phyloP scores from a whole-genome alignment of 2,113 vertebrate genomes.

The Panthera tigris region DNA sequence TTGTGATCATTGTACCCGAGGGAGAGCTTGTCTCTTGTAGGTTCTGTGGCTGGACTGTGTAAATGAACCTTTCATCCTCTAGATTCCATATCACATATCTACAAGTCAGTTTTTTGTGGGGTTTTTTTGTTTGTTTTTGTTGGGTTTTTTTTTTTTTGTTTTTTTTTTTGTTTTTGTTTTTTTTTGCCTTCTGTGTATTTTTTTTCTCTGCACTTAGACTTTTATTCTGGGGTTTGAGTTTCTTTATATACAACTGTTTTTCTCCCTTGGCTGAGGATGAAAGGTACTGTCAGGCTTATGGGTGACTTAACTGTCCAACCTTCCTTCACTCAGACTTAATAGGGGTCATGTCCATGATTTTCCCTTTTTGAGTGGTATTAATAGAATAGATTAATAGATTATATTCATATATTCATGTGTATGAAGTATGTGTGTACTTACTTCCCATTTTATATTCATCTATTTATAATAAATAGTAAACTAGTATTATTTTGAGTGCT shows the following conservation, averaged over 20 bases:
- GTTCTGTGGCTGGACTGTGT: no score
- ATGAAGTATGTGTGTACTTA: not conserved
- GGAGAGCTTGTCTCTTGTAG: not conserved
- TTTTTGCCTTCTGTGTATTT: not conserved
- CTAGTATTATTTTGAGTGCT: not conserved
- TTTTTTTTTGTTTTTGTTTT: not conserved
- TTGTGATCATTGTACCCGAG: not conserved
- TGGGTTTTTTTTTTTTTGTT: no score
- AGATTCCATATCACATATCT: not conserved
- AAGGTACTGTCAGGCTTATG: not conserved
- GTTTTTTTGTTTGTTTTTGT: no score
- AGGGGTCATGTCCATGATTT: not conserved
- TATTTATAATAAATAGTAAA: not conserved
- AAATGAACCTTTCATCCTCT: no score
- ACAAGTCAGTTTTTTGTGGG: not conserved
- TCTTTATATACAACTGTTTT: not conserved
- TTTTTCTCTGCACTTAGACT: not conserved
- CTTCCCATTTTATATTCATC: not conserved
- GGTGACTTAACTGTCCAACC: not conserved
- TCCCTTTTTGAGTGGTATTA: not conserved
- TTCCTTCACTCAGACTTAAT: not conserved
- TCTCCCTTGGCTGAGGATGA: not conserved
- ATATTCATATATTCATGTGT: not conserved
- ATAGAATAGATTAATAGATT: not conserved
- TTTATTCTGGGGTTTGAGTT: not conserved